Evolutionary conservation across 2,797 vertebrate species (phyloP).

Genomic region (Amphiprion clarkii): DNA sequence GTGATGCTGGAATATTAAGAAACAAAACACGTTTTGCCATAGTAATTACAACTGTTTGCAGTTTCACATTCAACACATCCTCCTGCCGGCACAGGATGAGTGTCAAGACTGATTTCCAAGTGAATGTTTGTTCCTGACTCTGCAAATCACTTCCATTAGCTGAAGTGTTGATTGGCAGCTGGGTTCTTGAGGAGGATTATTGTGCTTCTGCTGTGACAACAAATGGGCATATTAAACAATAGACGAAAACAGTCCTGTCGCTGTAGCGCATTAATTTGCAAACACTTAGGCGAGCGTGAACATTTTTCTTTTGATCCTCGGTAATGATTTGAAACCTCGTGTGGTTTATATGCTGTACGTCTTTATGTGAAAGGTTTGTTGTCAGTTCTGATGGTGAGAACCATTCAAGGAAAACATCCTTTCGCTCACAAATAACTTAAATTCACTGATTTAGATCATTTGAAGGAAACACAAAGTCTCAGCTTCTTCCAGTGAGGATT

Average conservation of each 20-base stretch:
- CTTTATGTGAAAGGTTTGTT: no score
- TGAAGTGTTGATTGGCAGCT: slow-evolving; percentile 56
- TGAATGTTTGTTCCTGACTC: slow-evolving; percentile 42
- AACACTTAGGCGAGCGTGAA: background rate
- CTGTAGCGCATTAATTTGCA: slow-evolving; percentile 32
- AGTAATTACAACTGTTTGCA: slow-evolving; percentile 45
- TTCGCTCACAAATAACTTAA: no score
- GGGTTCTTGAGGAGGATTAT: slow-evolving; percentile 31
- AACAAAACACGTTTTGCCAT: slow-evolving; percentile 40
- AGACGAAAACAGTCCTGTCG: slow-evolving; percentile 24
- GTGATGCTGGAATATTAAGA: slow-evolving; percentile 26
- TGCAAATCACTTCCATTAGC: slow-evolving; percentile 49
- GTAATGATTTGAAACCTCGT: no score
- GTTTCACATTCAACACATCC: slow-evolving; percentile 37
- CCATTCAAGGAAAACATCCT: no score
- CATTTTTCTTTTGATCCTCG: no score
- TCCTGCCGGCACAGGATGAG: slow-evolving; percentile 19
- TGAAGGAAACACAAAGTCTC: no score
- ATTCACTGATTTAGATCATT: no score
- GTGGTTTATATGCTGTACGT: no score
- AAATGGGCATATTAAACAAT: slow-evolving; percentile 37
- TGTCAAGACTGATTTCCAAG: slow-evolving; percentile 43
- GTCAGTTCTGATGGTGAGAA: no score
- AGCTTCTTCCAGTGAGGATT: no score
- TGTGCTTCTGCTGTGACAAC: slow-evolving; percentile 30